Evolutionary conservation across 2,797 vertebrate species (phyloP).

Genomic region (Nothura maculosa): DNA sequence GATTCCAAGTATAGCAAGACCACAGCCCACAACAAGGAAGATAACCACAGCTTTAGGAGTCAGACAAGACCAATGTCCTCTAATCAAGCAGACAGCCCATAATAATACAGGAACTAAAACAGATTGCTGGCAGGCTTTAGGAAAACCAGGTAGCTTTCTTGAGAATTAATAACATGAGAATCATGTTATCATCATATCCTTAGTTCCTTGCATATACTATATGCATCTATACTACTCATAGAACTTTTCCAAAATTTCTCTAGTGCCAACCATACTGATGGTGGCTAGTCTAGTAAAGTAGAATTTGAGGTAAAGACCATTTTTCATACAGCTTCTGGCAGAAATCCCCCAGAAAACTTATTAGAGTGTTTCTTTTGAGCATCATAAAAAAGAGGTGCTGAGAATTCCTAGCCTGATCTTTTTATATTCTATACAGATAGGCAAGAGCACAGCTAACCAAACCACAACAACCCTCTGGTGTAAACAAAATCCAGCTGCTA

Average conservation of each 20-base stretch:
- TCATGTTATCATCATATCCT: neutral
- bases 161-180: neutral
- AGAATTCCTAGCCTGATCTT: slow-evolving; percentile 47
- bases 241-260: neutral
- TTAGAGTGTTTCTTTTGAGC: slow-evolving; percentile 53
- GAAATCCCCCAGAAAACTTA: slow-evolving; percentile 60
- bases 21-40: neutral
- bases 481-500: slow-evolving; percentile 68
- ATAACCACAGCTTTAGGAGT: neutral
- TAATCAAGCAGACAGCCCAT: neutral
- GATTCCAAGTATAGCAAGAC: neutral
- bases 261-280: neutral
- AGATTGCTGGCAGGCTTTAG: neutral
- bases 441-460: slow-evolving; percentile 25
- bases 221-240: neutral
- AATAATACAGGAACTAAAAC: neutral
- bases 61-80: neutral
- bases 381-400: slow-evolving; percentile 52
- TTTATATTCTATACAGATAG: slow-evolving; percentile 34
- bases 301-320: slow-evolving; percentile 12
- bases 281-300: neutral
- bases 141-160: neutral
- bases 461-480: slow-evolving; percentile 45
- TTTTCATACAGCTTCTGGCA: slow-evolving; percentile 41
- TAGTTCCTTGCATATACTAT: neutral